Base-by-base conservation (phyloP, 2,888 invertebrate genomes). In the Eucera pruinosa region DNA sequence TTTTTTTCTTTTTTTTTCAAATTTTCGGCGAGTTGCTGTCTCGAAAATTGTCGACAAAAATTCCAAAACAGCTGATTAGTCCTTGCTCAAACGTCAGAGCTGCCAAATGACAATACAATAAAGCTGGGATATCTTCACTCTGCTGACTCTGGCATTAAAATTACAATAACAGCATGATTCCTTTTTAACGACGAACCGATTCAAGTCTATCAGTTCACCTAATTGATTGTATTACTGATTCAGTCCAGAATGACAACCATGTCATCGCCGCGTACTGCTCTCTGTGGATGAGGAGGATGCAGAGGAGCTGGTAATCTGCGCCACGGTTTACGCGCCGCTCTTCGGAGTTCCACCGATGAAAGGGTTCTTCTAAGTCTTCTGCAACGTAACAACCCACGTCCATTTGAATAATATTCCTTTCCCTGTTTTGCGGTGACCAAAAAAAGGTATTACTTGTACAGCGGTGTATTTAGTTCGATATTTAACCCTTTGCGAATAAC, bases 291-390 rank as follows among this genome's bases (percentile, higher is more conserved):
- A 58, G 89, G 87, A 62, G 88, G 86, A 77, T 88, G 88, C 43
- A 80, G 67, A 30, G 89, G 90, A 13, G 89, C 82, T 55, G 89
- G 88, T 82, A 95, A 92, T 91, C 94, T 94, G 89, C 96, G 94
- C 95, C 97, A 97, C 13, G 97, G 97, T 91, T 97, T 97, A 81
- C 97, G 95, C 50, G 97, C 97, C 79, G 97, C 96, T 90, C 97
- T 94, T 89, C 97, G 94, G 89, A 97, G 93, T 91, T 97, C 97
- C 82, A 95, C 94, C 87, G 95, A 94, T 84, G 96, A 95, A 91
- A 98, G 94, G 91, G 95, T 95, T 93, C 96, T 96, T 89, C 98
- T 95, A 90, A 96, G 94, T 94, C 96, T 96, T 94, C 98, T 98
- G 92, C 9, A 92, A 92, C 58, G 36, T 13, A 71, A 47, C 39